phyloP scores from a whole-genome alignment of 2,888 invertebrate genomes.

The Agrilus biguttatus region DNA sequence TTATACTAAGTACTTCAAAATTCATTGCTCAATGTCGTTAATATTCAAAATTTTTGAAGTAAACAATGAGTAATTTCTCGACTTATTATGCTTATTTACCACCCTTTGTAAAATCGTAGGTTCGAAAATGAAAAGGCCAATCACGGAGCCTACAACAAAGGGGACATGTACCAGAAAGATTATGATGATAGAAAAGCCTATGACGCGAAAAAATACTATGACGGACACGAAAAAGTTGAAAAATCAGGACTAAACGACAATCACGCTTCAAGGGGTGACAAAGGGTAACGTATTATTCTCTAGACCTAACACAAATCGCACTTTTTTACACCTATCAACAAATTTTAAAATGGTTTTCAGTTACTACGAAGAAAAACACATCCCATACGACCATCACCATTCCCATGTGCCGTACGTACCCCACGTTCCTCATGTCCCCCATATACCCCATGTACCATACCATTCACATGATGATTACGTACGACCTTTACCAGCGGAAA shows the following conservation, averaged over 20 bases:
- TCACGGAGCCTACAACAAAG: conserved; percentile 22
- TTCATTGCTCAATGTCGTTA: no score
- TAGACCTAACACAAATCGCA: no score
- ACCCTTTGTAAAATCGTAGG: no score
- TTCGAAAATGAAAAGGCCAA: conserved; percentile 17
- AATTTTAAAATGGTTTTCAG: neutral
- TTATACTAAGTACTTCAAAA: no score
- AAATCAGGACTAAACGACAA: conserved; percentile 14
- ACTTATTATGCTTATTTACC: no score
- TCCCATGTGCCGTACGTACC: conserved; percentile 1
- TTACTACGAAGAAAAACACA: conserved; percentile 6
- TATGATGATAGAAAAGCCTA: conserved; percentile 19
- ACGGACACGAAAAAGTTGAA: conserved; percentile 17
- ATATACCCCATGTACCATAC: neutral
- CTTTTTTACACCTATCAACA: no score
- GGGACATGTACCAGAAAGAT: conserved; percentile 20
- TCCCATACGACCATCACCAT: conserved; percentile 1
- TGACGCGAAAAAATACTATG: conserved; percentile 21
- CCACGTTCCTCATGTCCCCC: conserved; percentile 4
- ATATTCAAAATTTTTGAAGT: no score
- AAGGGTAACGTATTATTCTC: no score
- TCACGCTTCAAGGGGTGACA: neutral
- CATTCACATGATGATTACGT: neutral
- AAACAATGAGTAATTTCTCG: no score
- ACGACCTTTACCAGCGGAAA: conserved; percentile 9